Evolutionary conservation across 1,140 invertebrate species (phyloP).

Genomic region (Coptotermes formosanus): DNA sequence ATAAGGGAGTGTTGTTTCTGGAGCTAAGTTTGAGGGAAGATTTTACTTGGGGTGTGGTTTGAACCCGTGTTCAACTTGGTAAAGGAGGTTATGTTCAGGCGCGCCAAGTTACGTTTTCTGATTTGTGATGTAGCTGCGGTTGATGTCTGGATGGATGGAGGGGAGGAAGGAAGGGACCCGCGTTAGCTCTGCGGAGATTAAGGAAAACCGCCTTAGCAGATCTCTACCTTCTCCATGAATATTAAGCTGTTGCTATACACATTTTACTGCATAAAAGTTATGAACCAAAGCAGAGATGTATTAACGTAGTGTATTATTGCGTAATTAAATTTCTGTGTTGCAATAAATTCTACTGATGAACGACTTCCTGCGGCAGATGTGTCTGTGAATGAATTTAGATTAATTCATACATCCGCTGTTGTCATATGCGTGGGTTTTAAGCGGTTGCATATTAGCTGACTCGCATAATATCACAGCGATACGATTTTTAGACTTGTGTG

Average conservation of each 20-base stretch:
- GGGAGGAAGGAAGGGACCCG: not conserved
- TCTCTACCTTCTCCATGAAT: not conserved
- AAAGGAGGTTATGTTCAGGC: not conserved
- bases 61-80: slow-evolving; percentile 10
- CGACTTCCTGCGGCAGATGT: not conserved
- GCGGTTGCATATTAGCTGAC: no score
- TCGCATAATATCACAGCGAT: no score
- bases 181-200: not conserved
- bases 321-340: not conserved
- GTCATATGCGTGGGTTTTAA: no score
- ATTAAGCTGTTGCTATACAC: not conserved
- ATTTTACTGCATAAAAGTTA: not conserved
- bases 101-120: not conserved
- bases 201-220: not conserved
- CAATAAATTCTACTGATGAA: not conserved
- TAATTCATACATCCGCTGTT: no score
- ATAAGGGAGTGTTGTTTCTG: slow-evolving; percentile 13
- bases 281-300: not conserved
- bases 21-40: slow-evolving; percentile 10
- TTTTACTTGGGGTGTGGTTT: slow-evolving; percentile 15
- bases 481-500: no score
- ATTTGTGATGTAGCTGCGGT: slow-evolving; percentile 14
- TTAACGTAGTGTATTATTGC: not conserved
- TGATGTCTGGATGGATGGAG: not conserved
- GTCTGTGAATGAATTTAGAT: no score